phyloP scores from a whole-genome alignment of 2,888 invertebrate species.

The Bedellia somnulentella region DNA sequence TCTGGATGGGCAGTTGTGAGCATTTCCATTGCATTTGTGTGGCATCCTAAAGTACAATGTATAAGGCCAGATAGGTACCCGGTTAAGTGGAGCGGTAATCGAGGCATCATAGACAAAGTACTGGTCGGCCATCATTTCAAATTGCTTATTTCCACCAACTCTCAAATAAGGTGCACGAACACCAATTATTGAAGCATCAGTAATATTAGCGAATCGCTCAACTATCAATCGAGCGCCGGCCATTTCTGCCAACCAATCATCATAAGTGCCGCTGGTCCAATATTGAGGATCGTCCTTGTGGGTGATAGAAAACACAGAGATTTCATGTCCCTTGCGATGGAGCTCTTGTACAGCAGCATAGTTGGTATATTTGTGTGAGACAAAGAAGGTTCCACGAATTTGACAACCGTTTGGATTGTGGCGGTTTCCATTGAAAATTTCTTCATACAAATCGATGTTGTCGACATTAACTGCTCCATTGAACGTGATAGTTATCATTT shows the following conservation, averaged over 20 bases:
- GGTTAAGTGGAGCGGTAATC: constrained; percentile 84
- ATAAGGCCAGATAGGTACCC: constrained; percentile 96
- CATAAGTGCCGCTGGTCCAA: constrained; percentile 85
- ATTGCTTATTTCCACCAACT: constrained; percentile 92
- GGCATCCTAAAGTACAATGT: constrained; percentile 96
- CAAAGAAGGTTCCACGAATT: constrained; percentile 88
- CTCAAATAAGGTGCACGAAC: constrained; percentile 86
- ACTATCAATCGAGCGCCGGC: constrained; percentile 85
- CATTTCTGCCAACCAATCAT: constrained; percentile 94
- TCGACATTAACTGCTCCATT: constrained; percentile 92
- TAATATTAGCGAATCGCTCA: constrained; percentile 89
- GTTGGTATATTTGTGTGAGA: constrained; percentile 90
- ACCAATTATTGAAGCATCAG: constrained; percentile 88
- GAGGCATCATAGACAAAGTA: constrained; percentile 94
- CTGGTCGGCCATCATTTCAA: constrained; percentile 96
- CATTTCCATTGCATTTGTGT: constrained; percentile 92
- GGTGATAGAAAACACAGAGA: constrained; percentile 87
- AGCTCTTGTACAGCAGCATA: constrained; percentile 89
- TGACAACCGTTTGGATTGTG: constrained; percentile 89
- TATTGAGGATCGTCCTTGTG: constrained; percentile 92
- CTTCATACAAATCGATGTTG: constrained; percentile 90
- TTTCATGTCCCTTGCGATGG: constrained; percentile 88
- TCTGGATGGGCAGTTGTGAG: constrained; percentile 88
- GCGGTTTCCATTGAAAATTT: constrained; percentile 82
- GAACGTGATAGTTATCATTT: constrained; percentile 92